Conservation (phyloP, 2,113 vertebrate genomes). For the Anser cygnoides region DNA sequence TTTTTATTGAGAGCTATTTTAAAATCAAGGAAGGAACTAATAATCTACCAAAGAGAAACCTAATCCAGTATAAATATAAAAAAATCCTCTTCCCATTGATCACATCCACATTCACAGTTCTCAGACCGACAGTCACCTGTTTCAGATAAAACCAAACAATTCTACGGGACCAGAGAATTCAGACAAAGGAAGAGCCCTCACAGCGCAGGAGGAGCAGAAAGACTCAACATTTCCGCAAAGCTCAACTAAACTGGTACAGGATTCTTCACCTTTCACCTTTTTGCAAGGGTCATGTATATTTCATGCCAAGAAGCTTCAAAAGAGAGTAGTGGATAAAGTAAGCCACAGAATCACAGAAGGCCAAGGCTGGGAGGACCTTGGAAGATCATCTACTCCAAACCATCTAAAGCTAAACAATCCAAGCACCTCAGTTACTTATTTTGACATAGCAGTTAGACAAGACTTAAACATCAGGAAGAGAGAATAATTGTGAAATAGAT, state of each 20-base stretch:
- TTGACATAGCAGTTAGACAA: background rate
- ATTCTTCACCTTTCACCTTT: background rate
- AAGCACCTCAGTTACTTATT: background rate
- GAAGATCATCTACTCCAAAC: background rate
- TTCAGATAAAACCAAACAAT: background rate
- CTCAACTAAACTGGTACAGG: background rate
- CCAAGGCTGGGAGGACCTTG: too few relatives aligned
- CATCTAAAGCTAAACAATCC: background rate
- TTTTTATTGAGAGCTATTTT: background rate
- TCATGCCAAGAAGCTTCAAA: background rate
- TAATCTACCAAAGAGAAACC: background rate
- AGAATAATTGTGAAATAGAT: background rate
- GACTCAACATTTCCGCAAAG: background rate
- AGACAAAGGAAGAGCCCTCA: background rate
- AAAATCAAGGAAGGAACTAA: background rate
- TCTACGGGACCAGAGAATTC: background rate
- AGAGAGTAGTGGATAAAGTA: fast-evolving
- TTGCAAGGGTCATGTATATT: background rate
- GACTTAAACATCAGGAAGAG: background rate
- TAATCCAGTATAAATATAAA: background rate
- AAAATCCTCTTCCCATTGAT: background rate
- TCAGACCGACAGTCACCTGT: background rate
- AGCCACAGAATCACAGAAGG: too few relatives aligned
- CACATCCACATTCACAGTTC: background rate
- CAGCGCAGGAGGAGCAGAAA: background rate